These are phyloP conservation scores for Melitaea athalia DNA, from an alignment of 2,888 invertebrate species.

Conservation along the genomic window DNA sequence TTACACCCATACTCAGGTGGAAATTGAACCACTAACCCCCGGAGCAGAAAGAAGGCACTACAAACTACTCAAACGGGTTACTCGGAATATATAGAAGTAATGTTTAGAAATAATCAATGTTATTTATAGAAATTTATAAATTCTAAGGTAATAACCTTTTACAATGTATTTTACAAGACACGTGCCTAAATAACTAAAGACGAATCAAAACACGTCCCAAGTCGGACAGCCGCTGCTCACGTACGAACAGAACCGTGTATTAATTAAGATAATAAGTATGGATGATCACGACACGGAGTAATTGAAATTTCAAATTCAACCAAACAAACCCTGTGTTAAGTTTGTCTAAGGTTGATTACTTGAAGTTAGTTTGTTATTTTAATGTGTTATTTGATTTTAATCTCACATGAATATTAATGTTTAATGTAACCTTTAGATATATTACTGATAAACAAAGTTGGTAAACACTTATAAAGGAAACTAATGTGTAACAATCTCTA, in stretches of 20 bases:
- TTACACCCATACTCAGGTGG: too few species aligned
- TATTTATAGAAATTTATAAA: too few species aligned
- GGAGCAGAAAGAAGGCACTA: too few species aligned
- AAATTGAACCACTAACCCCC: too few species aligned
- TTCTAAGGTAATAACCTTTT: neutral
- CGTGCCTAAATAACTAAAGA: neutral
- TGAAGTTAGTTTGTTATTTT: conserved; percentile 27
- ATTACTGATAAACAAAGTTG: neutral
- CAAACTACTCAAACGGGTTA: too few species aligned
- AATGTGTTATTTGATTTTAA: conserved; percentile 19
- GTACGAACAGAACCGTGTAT: conserved; percentile 39
- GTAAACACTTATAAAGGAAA: too few species aligned
- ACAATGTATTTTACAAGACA: neutral
- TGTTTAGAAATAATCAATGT: too few species aligned
- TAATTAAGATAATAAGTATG: conserved; percentile 46
- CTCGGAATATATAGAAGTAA: too few species aligned
- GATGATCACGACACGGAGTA: conserved; percentile 38
- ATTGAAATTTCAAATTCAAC: conserved; percentile 46
- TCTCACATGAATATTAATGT: conserved; percentile 17
- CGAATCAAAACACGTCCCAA: conserved; percentile 12
- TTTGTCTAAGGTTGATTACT: conserved; percentile 40
- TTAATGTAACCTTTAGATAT: neutral
- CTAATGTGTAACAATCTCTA: too few species aligned
- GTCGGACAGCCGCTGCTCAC: conserved; percentile 39
- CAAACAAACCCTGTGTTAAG: conserved; percentile 39